Conservation (phyloP, 2,888 invertebrate genomes). For the Scaptomyza cyrtandrae region DNA sequence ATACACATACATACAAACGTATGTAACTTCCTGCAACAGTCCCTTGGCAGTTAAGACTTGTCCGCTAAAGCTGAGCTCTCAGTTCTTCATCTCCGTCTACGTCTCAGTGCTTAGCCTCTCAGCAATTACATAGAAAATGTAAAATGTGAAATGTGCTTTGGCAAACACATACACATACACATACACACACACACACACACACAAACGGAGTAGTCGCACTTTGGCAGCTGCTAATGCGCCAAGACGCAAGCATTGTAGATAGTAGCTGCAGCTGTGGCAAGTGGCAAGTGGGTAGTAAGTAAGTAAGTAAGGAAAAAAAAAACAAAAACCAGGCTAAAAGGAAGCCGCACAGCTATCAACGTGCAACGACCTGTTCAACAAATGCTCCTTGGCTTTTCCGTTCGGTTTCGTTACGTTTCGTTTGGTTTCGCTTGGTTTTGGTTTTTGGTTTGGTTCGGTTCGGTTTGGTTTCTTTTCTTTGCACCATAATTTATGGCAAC, state of each 20-base stretch:
- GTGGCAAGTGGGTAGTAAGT: background rate
- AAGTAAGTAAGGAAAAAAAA: too few species aligned
- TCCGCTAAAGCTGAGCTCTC: slow-evolving; percentile 8
- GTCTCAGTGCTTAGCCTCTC: slow-evolving; percentile 23
- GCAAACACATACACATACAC: slow-evolving; percentile 15
- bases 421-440: slow-evolving; percentile 8
- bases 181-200: slow-evolving; percentile 5
- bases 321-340: slow-evolving; percentile 58
- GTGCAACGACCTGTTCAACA: slow-evolving; percentile 66
- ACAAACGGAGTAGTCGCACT: slow-evolving; percentile 29
- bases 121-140: slow-evolving; percentile 69
- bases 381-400: slow-evolving; percentile 45
- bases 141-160: slow-evolving; percentile 54
- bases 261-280: slow-evolving; percentile 7
- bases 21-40: slow-evolving; percentile 29
- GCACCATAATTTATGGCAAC: slow-evolving; percentile 57
- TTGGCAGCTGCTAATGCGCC: slow-evolving; percentile 49
- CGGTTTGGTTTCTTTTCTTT: slow-evolving; percentile 13
- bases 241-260: slow-evolving; percentile 26
- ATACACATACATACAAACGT: slow-evolving; percentile 5
- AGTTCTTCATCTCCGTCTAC: background rate
- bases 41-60: slow-evolving; percentile 36
- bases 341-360: slow-evolving; percentile 55
- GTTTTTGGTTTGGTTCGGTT: slow-evolving; percentile 9
- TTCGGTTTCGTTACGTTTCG: slow-evolving; percentile 36